phyloP scores from a whole-genome alignment of 2,888 invertebrate species.

The Tryphoninae sp. region DNA sequence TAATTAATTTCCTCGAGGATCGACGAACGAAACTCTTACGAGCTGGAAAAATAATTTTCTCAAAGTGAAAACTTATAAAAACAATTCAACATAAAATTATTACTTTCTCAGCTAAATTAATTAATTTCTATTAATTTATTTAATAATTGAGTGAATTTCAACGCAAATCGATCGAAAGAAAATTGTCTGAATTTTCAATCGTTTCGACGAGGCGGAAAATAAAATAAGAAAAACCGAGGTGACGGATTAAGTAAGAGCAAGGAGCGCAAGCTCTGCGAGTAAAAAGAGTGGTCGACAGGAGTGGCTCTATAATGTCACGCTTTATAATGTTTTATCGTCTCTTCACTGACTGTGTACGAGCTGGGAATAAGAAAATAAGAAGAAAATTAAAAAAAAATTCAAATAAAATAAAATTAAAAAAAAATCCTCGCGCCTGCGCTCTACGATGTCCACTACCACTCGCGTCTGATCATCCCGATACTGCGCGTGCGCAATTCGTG shows the following conservation, averaged over 20 bases:
- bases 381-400: too few species aligned
- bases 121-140: too few species aligned
- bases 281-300: constrained; percentile 30
- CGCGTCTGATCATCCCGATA: too few species aligned
- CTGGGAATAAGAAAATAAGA: neutral
- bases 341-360: constrained; percentile 10
- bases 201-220: neutral
- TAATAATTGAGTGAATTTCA: too few species aligned
- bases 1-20: too few species aligned
- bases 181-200: too few species aligned
- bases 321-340: constrained; percentile 42
- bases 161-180: too few species aligned
- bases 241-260: neutral
- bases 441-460: constrained; percentile 9
- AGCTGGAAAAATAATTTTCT: neutral
- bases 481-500: neutral
- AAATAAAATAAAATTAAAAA: too few species aligned
- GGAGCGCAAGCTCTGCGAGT: constrained; percentile 8
- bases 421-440: neutral
- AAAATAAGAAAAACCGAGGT: neutral
- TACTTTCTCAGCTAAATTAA: too few species aligned
- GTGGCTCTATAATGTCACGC: constrained; percentile 45
- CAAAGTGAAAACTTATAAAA: too few species aligned
- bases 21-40: neutral
- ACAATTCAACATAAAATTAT: too few species aligned